These are phyloP conservation scores for Alloscopus bannaensis DNA, from an alignment of 2,888 invertebrate species.

Conservation along the genomic window DNA sequence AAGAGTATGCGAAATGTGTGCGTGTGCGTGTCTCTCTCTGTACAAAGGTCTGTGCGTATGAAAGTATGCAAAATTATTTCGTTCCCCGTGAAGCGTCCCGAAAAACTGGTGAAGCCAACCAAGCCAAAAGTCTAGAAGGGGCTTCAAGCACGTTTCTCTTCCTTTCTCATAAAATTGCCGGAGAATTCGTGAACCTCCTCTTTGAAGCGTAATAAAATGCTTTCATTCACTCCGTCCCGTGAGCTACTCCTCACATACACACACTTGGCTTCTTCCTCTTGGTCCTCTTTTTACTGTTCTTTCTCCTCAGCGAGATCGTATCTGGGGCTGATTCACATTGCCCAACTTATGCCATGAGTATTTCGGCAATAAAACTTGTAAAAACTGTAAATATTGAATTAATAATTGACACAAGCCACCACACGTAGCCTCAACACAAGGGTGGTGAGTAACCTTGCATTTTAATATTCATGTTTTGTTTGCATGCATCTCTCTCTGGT, in stretches of 20 bases:
- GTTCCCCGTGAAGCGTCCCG: constrained; percentile 19
- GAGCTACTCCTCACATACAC: background rate
- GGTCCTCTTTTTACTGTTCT: constrained; percentile 2
- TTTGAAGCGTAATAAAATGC: constrained; percentile 13
- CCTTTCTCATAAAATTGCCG: constrained; percentile 14
- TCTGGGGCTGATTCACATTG: background rate
- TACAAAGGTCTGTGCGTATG: background rate
- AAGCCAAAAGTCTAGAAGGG: constrained; percentile 15
- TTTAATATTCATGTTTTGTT: constrained; percentile 55
- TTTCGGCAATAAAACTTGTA: constrained; percentile 31
- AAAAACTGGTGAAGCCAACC: background rate
- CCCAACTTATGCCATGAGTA: constrained; percentile 23
- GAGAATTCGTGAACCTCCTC: constrained; percentile 17
- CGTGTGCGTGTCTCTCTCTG: no score
- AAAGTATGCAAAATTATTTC: constrained; percentile 19
- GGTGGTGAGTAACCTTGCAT: constrained; percentile 3
- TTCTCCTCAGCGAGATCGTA: background rate
- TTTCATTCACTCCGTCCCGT: constrained; percentile 5
- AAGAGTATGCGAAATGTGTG: no score
- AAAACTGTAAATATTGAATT: constrained; percentile 54
- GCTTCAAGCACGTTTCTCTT: constrained; percentile 19
- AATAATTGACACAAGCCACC: constrained; percentile 50
- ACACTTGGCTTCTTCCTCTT: no score
- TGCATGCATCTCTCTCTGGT: constrained; percentile 52
- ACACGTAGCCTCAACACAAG: background rate